Conservation (phyloP, 35 echinoderm and acorn worm species). For the Chiridota heheva region DNA sequence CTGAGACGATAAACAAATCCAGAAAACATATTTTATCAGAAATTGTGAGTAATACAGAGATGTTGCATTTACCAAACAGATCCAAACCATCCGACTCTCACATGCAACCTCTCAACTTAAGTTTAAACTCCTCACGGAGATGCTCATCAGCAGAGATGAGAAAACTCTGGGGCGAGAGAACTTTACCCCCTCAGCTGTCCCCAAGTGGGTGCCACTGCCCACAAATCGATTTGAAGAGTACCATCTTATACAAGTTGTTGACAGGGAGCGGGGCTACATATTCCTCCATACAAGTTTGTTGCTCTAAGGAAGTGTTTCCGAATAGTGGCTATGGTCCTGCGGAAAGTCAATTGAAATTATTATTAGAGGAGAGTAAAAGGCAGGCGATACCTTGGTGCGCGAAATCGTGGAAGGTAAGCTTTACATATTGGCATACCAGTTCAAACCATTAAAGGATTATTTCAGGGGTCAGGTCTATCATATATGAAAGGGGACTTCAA, state of each 20-base stretch:
- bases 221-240: conserved; percentile 84
- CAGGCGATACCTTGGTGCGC: conserved; percentile 56
- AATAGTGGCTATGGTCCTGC: conserved; percentile 35
- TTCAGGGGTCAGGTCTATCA: too few species aligned
- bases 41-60: too few species aligned
- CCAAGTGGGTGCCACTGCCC: conserved; percentile 70
- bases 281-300: conserved; percentile 50
- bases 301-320: conserved; percentile 41
- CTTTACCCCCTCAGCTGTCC: neutral
- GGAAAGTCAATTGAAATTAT: conserved; percentile 85
- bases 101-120: conserved; percentile 45
- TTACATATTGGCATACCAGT: too few species aligned
- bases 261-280: conserved; percentile 60
- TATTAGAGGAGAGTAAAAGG: conserved; percentile 83
- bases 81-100: too few species aligned
- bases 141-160: neutral
- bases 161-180: conserved; percentile 1
- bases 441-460: too few species aligned
- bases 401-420: too few species aligned
- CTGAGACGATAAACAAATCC: too few species aligned
- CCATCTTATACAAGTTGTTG: conserved; percentile 84
- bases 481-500: too few species aligned
- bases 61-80: too few species aligned
- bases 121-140: conserved; percentile 34
- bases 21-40: too few species aligned